phyloP scores from a whole-genome alignment of 2,797 vertebrate species.

The Urosaurus nigricauda region DNA sequence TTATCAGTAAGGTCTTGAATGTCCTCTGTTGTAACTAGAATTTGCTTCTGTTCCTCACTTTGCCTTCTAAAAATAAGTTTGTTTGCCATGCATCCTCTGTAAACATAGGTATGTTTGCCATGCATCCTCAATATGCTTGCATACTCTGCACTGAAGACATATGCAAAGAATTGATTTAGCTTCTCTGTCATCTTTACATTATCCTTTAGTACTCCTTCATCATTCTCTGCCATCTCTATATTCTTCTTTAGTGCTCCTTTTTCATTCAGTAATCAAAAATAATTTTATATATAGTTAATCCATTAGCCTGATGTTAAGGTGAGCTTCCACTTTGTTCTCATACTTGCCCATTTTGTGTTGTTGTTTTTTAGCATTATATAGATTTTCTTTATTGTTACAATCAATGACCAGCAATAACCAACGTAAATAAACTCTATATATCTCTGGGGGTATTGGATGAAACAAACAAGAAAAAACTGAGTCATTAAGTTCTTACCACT shows the following conservation, averaged over 20 bases:
- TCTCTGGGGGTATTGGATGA: rapidly evolving
- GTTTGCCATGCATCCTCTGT: not conserved
- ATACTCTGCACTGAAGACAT: not conserved
- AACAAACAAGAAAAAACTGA: not conserved
- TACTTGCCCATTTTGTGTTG: not conserved
- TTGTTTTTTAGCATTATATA: not conserved
- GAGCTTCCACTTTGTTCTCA: not conserved
- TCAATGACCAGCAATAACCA: not conserved
- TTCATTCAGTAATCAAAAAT: not conserved
- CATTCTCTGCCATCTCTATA: not conserved
- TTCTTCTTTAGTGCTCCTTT: not conserved
- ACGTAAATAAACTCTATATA: not conserved
- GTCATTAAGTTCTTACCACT: not conserved
- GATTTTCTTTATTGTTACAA: not conserved
- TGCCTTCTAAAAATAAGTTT: not conserved
- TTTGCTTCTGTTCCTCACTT: not conserved
- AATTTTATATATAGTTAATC: not conserved
- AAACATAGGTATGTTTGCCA: not conserved
- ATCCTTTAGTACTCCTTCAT: not conserved
- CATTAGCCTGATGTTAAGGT: not conserved
- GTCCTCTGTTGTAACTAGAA: not conserved
- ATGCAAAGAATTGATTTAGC: not conserved
- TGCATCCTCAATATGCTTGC: not conserved
- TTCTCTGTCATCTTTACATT: not conserved
- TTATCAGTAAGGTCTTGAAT: not conserved